Percentiles rank a stretch among this genome's conserved stretches.
Evolutionary conservation across 1,140 invertebrate species (phyloP).

Genomic region (Asobara japonica): DNA sequence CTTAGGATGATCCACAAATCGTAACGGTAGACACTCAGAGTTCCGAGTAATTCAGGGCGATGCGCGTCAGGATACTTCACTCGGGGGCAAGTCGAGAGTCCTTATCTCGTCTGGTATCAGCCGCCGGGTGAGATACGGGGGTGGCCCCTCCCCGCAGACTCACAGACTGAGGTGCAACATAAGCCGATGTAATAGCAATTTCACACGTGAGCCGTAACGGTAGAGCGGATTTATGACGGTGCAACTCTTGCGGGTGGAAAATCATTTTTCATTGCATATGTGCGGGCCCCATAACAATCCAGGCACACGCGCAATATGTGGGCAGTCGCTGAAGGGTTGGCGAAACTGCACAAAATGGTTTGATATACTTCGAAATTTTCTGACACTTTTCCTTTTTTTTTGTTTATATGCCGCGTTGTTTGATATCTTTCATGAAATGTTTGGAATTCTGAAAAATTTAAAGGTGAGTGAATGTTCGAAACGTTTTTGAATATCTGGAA

Average conservation of each 20-base stretch:
- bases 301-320: no score
- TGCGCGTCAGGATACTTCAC: neutral
- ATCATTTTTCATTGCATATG: neutral
- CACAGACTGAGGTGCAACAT: neutral
- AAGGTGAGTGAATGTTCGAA: no score
- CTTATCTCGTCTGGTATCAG: conserved; percentile 4
- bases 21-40: neutral
- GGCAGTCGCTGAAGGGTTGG: no score
- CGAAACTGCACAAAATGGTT: no score
- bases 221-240: conserved; percentile 41
- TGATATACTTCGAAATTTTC: no score
- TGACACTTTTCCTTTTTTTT: no score
- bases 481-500: no score
- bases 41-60: conserved; percentile 8
- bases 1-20: neutral
- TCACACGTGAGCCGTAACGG: conserved; percentile 42
- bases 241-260: neutral
- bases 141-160: neutral
- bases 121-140: conserved; percentile 1
- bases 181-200: conserved; percentile 40
- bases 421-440: no score
- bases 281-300: no score
- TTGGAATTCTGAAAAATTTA: no score
- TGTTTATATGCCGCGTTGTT: no score
- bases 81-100: neutral